Evolutionary conservation across 2,113 vertebrate species (phyloP), one percentile per base, ranked within the genome.

Genomic region (Trematocara zebra): DNA sequence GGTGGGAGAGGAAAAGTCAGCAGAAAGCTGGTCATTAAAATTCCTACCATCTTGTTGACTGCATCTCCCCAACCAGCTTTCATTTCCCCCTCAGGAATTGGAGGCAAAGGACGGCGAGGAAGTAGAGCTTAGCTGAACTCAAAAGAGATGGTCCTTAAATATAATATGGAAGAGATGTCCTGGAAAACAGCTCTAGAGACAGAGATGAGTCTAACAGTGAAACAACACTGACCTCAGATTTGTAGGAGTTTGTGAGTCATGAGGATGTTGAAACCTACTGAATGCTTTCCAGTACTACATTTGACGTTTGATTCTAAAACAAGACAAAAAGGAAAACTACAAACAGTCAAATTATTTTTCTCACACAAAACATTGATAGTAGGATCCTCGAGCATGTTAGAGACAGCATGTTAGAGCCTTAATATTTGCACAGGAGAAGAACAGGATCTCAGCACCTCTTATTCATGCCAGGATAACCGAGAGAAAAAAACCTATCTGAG

Each of bases 11-110:
- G 83, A 91, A 91, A 91, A 92, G 92, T 91, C 92, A 91, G 90
- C 85, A 93, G 89, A 91, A 90, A 91, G 85, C 80, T 67, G 35
- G 82, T 94, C 88, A 96, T 95, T 95, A 94, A 94, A 93, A 95
- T 94, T 95, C 95, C 91, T 88, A 82, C 86, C 93, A 93, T 89
- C 89, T 94, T 95, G 89, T 93, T 94, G 90, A 87, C 86, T 91
- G 90, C 83, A 90, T 92, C 90, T 92, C 85, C 87, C 86, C 82
- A 87, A 92, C 86, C 85, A 85, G 88, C 86, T 87, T 88, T 87
- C 56, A 69, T 84, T 91, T 92, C 85, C 88, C 81, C 82, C 81
- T 72, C 80, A 53, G 2, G 52, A 79, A 80, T 83, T 87, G 87
- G 84, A 88, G 74, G 81, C 61, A 72, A 82, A 31, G 23, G 80